Base-by-base conservation (phyloP, 64 coral and sea anemone genomes). In the Catalaphyllia jardinei region DNA sequence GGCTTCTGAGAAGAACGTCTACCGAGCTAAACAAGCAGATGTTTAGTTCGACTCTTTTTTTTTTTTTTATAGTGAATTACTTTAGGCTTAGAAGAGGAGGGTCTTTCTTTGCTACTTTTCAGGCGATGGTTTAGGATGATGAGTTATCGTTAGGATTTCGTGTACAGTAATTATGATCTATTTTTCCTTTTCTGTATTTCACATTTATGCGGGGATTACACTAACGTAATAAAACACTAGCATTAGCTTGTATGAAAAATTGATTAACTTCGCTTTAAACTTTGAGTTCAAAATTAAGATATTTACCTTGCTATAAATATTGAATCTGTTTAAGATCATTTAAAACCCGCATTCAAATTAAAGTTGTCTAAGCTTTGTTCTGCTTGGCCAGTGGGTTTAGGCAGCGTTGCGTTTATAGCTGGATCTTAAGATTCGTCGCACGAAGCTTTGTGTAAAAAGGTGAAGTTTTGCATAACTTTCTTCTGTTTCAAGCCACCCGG, bases 201-300 rank as follows among this genome's bases (percentile, higher is more conserved):
- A 29, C 29, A 50, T 22, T 77, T 18, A 24, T 24, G 4, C 35
- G 39, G 16, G 81, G 22, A 29, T 50, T 64, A 10, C 33, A 67
- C 16, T 51, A 71, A 49, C 57, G 65, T 39, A 31, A 67, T 65
- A 33, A 65, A 42, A 29, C 20, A 31, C 29, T 64, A 83, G n/a
- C 17, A n/a, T n/a, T 14, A 69, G 18, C 13, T 29, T 3, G 8
- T 57, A 24, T 67, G 22, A 20, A 83, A 28, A 67, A 67, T 80
- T 62, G 59, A 71, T 85, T 69, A 85, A 64, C 11, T 17, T 69
- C 35, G 62, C 17, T 46, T 46, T 85, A 71, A 85, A 85, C 33
- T 27, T 85, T 71, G 8, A 71, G 61, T 60, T 77, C 9, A 18
- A 83, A 83, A 85, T 69, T 85, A 85, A 71, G 39, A 71, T 85